phyloP scores from a whole-genome alignment of 2,888 invertebrate species.

The Julus scandinavius region DNA sequence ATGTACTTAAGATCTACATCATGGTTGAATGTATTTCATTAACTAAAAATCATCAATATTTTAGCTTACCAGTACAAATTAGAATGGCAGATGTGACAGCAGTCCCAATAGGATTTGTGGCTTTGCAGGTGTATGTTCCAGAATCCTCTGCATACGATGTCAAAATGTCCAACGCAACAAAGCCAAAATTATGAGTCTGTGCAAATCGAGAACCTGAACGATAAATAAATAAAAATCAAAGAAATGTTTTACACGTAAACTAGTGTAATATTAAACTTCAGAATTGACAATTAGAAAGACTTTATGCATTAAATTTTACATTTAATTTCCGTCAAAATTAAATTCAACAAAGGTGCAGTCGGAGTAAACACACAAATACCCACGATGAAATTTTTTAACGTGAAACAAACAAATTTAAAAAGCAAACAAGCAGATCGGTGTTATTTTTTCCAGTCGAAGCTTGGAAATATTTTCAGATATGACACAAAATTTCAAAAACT shows the following conservation, averaged over 20 bases:
- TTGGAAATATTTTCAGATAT: neutral
- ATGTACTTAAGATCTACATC: neutral
- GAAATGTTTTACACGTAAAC: too few relatives aligned
- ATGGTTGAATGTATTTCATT: neutral
- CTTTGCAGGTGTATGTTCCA: constrained; percentile 94
- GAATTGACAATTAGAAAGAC: too few relatives aligned
- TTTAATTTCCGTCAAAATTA: too few relatives aligned
- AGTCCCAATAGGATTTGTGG: constrained; percentile 90
- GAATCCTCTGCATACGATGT: constrained; percentile 96
- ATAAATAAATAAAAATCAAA: constrained; percentile 42
- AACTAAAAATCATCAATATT: neutral
- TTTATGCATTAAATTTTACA: too few relatives aligned
- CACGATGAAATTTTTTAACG: neutral
- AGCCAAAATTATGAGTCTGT: constrained; percentile 96
- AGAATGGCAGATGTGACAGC: constrained; percentile 92
- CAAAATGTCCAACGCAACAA: constrained; percentile 95
- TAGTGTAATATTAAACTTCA: too few relatives aligned
- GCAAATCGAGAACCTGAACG: constrained; percentile 84
- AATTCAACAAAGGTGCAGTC: too few relatives aligned
- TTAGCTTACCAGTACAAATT: constrained; percentile 76
- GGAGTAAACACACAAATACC: too few relatives aligned
- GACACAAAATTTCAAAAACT: neutral
- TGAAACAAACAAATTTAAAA: neutral
- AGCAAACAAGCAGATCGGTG: neutral
- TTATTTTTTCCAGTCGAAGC: neutral